Percentiles rank a stretch among this genome's conserved stretches.
phyloP scores from a whole-genome alignment of 2,797 vertebrate genomes.

The Hozukius guyotensis region DNA sequence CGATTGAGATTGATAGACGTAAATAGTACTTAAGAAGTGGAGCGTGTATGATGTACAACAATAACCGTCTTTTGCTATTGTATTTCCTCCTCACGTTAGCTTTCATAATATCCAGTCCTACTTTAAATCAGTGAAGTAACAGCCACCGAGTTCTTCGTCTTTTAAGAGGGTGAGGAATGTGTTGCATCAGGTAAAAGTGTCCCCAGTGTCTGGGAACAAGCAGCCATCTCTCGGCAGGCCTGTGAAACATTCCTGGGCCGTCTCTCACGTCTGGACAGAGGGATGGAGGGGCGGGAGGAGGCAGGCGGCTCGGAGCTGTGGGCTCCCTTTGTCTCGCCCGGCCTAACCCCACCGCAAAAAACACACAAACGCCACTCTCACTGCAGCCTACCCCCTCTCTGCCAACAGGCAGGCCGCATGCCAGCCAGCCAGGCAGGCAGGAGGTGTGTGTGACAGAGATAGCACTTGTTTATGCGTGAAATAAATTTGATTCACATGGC shows the following conservation, averaged over 20 bases:
- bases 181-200: conserved; percentile 76
- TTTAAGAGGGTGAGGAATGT: conserved; percentile 68
- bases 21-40: conserved; percentile 23
- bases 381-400: conserved; percentile 42
- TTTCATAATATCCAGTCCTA: neutral
- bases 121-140: neutral
- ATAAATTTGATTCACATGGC: conserved; percentile 46
- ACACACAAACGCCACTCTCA: conserved; percentile 69
- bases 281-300: conserved; percentile 51
- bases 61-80: neutral
- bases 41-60: neutral
- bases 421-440: conserved; percentile 45
- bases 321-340: conserved; percentile 81
- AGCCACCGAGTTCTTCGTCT: neutral
- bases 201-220: conserved; percentile 73
- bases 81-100: neutral
- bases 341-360: conserved; percentile 60
- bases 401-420: conserved; percentile 61
- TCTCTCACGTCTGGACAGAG: conserved; percentile 81
- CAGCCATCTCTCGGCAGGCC: conserved; percentile 86
- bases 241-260: conserved; percentile 84
- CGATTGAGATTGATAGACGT: conserved; percentile 54
- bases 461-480: conserved; percentile 48
- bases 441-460: conserved; percentile 40
- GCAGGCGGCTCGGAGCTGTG: conserved; percentile 63